These are phyloP conservation scores for Oscheius sp. DNA, from an alignment of 2,888 invertebrate species.

Conservation along the genomic window DNA sequence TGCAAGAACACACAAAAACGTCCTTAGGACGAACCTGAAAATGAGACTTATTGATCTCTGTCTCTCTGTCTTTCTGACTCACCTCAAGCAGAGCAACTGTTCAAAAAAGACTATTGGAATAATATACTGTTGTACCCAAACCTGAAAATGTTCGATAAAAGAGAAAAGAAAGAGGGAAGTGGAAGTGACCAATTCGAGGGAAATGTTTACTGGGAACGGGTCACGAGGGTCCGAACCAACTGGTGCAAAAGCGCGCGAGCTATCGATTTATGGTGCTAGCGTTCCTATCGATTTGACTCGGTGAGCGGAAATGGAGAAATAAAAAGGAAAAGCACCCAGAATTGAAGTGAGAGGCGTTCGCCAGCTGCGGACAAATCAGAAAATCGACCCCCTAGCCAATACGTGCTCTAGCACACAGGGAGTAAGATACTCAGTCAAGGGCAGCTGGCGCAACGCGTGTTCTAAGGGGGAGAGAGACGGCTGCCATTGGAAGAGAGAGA, in stretches of 20 bases:
- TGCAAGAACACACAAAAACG: conserved; percentile 10
- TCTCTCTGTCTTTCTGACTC: not conserved
- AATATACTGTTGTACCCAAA: conserved; percentile 7
- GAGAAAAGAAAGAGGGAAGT: not conserved
- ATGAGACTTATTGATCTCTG: not conserved
- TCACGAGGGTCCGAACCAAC: too few species aligned
- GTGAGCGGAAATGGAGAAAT: not conserved
- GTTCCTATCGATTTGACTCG: not conserved
- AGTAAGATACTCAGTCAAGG: too few species aligned
- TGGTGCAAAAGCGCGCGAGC: not conserved
- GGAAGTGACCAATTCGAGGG: not conserved
- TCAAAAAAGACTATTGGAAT: conserved; percentile 14
- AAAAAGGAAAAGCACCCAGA: conserved; percentile 1
- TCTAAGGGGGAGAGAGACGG: too few species aligned
- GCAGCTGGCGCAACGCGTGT: too few species aligned
- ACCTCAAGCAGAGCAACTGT: conserved; percentile 21
- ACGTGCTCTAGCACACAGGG: too few species aligned
- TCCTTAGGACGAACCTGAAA: conserved; percentile 29
- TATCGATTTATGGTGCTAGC: not conserved
- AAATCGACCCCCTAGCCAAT: too few species aligned
- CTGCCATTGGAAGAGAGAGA: too few species aligned
- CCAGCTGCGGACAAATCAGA: conserved; percentile 8
- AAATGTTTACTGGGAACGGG: too few species aligned
- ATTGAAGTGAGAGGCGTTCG: conserved; percentile 11
- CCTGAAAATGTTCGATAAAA: conserved; percentile 2